A percentile compares a stretch with the other conserved stretches of the same genome.
These are phyloP conservation scores for Diloba caeruleocephala DNA, from an alignment of 2,888 invertebrate species.

Conservation along the genomic window DNA sequence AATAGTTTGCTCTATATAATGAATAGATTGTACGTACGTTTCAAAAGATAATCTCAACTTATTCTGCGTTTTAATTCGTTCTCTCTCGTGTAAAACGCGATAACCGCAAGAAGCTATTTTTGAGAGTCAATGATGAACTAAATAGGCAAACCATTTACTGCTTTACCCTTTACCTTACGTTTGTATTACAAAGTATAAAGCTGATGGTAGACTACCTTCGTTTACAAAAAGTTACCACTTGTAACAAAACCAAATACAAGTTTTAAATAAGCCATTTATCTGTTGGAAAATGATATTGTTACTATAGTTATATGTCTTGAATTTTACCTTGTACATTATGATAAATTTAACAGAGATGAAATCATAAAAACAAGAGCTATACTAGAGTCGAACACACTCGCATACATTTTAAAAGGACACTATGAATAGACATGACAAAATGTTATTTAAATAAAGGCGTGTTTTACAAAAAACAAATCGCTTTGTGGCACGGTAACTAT, in stretches of 20 bases:
- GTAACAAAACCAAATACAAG: conserved; percentile 3
- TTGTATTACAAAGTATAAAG: too few relatives aligned
- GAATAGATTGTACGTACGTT: too few relatives aligned
- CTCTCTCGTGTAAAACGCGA: too few relatives aligned
- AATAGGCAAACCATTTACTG: too few relatives aligned
- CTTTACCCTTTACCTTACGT: too few relatives aligned
- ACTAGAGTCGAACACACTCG: conserved; percentile 9
- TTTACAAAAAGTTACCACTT: not conserved
- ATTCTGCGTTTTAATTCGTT: too few relatives aligned
- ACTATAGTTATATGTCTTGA: conserved; percentile 6
- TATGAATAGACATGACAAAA: conserved; percentile 48
- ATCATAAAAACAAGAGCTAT: conserved; percentile 25
- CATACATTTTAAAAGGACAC: conserved; percentile 27
- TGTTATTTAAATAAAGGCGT: conserved; percentile 38
- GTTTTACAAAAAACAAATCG: conserved; percentile 40
- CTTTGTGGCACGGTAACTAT: conserved; percentile 18
- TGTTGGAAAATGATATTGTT: conserved; percentile 19
- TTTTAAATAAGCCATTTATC: conserved; percentile 17
- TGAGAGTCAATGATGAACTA: too few relatives aligned
- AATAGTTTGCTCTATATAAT: too few relatives aligned
- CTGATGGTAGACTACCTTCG: not conserved
- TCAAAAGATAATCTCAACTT: too few relatives aligned
- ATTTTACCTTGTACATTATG: conserved; percentile 22
- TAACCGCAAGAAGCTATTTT: too few relatives aligned
- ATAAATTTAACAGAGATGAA: conserved; percentile 30